phyloP scores from a whole-genome alignment of 2,113 vertebrate genomes.

The Dasyornis broadbenti region DNA sequence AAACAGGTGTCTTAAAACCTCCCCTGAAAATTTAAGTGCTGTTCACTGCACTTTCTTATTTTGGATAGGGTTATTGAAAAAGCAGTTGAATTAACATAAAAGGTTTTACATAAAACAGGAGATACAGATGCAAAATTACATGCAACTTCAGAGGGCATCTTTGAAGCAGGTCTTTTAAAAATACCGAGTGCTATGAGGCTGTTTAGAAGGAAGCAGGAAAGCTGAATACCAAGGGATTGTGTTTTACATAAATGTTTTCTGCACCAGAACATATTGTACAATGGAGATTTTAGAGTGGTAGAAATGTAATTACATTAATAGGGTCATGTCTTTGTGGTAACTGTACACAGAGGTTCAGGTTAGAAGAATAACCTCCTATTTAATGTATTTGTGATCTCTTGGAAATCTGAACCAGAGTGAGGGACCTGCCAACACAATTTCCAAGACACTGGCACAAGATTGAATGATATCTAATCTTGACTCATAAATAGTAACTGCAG shows the following conservation, averaged over 20 bases:
- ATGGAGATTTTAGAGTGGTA: background rate
- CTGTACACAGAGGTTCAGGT: background rate
- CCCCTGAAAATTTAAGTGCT: background rate
- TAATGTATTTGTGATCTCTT: background rate
- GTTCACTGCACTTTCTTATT: background rate
- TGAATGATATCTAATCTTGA: background rate
- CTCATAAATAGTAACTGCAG: background rate
- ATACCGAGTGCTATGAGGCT: background rate
- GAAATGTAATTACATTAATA: background rate
- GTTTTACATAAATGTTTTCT: background rate
- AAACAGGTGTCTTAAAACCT: background rate
- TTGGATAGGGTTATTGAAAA: background rate
- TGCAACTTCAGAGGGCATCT: background rate
- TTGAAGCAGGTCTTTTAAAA: background rate
- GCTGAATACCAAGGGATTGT: background rate
- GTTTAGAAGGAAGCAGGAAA: background rate
- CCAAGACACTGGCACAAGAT: background rate
- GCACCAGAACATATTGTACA: background rate
- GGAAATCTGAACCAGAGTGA: background rate
- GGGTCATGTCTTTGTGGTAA: background rate
- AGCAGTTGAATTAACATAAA: background rate
- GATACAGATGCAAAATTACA: background rate
- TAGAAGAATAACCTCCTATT: background rate
- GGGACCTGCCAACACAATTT: background rate
- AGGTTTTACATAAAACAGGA: background rate